These are phyloP conservation scores for Sicus ferrugineus DNA, from an alignment of 2,888 invertebrate species.

Conservation along the genomic window DNA sequence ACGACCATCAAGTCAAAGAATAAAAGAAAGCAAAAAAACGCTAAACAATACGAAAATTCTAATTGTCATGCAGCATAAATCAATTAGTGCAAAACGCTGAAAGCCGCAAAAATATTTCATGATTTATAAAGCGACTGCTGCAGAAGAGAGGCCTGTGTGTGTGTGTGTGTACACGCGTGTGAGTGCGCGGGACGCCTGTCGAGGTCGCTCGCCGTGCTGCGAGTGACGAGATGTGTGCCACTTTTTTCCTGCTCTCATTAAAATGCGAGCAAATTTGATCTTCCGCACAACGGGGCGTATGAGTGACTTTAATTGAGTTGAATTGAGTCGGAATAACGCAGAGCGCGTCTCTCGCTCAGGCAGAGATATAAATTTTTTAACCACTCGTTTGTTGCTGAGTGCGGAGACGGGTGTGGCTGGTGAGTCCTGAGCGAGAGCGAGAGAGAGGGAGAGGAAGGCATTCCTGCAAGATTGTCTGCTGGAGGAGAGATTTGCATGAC, in stretches of 20 bases:
- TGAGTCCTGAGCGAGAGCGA: neutral
- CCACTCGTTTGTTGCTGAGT: too few species aligned
- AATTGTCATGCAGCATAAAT: slow-evolving; percentile 26
- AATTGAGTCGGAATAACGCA: neutral
- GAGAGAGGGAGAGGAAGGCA: neutral
- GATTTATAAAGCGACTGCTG: slow-evolving; percentile 9
- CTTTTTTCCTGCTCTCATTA: neutral
- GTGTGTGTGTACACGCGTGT: neutral
- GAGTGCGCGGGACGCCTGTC: neutral
- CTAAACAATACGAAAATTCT: slow-evolving; percentile 6
- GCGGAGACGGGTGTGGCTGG: too few species aligned
- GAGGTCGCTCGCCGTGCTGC: neutral
- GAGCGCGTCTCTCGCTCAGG: too few species aligned
- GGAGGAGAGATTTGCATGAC: neutral
- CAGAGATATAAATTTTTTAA: too few species aligned
- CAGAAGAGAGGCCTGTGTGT: neutral
- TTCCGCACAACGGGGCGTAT: neutral
- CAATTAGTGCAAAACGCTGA: slow-evolving; percentile 21
- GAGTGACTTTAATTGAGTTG: neutral
- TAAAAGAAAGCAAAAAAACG: slow-evolving; percentile 36
- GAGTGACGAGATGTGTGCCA: neutral
- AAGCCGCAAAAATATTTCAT: slow-evolving; percentile 22
- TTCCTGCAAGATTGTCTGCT: neutral
- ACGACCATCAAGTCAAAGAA: slow-evolving; percentile 29
- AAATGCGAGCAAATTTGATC: neutral